Base-by-base conservation (phyloP, 2,113 vertebrate species). In the Chaetodon auriga region DNA sequence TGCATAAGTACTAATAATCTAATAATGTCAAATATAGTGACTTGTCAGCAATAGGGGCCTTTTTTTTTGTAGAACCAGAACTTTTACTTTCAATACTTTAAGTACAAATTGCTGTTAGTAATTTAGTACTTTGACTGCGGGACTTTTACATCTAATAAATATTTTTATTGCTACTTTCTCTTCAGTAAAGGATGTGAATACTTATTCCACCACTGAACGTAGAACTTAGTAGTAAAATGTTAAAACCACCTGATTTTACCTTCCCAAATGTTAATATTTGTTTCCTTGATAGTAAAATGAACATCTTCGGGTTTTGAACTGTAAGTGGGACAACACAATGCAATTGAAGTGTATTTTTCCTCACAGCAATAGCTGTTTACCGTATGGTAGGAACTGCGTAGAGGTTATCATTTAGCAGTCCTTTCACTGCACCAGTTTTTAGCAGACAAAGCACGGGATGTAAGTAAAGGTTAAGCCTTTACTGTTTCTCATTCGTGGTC, bases 381-480 rank as follows among this genome's bases (percentile, higher is more conserved):
- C 16, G 25, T 19, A 43, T 35, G 5, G 35, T 14, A 55, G 38
- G 49, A 23, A 66, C 14, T 21, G 11, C 12, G 6, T 8, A 41
- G 1, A 38, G 38, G 38, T 66, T 53, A 13, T 51, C 51, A 38
- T 41, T 51, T 21, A 45, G 46, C 16, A 6, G 5, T 57, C 16
- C 2, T 2, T 51, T 51, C 23, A 60, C 46, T 35, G 41, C 48
- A 23, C 21, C 62, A 51, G 19, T 61, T 61, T n/a, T 11, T 35
- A 35, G 23, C 11, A 38, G 53, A 49, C 6, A 41, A 41, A 1
- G 30, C 48, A 11, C 1, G 0, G 23, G 16, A 30, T 64, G 21
- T 51, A 6, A 68, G 65, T 87, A 36, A 61, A 65, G 30, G 43
- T 78, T 25, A 68, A 78, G 18, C 30, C 6, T 30, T 30, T 10